Evolutionary conservation across 1,140 invertebrate genomes (phyloP).

Genomic region (Meloidogyne floridensis): DNA sequence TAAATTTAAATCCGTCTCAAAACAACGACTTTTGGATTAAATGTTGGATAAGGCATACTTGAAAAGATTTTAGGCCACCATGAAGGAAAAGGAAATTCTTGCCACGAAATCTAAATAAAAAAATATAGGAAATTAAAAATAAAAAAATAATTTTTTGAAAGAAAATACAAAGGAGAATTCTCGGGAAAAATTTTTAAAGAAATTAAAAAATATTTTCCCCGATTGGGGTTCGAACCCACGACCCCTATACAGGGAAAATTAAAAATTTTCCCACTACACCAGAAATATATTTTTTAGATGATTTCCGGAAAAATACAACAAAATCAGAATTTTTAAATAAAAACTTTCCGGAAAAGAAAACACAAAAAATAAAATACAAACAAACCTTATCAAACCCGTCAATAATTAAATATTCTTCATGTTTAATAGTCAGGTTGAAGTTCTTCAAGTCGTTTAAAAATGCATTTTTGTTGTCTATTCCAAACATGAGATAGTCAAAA

Average conservation of each 20-base stretch:
- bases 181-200: no score
- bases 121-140: neutral
- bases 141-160: no score
- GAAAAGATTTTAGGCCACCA: neutral
- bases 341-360: constrained; percentile 10
- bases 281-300: no score
- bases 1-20: neutral
- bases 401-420: constrained; percentile 43
- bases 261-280: no score
- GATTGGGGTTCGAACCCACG: no score
- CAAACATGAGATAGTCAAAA: constrained; percentile 57
- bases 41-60: constrained; percentile 17
- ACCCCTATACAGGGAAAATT: no score
- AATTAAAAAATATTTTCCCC: no score
- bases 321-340: neutral
- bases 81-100: neutral
- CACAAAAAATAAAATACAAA: neutral
- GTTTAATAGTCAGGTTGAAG: constrained; percentile 29
- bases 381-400: constrained; percentile 11
- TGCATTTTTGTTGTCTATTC: constrained; percentile 42
- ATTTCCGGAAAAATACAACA: neutral
- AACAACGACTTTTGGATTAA: constrained; percentile 6
- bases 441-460: constrained; percentile 32
- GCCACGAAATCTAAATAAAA: neutral
- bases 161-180: no score